Percentiles rank a stretch among this genome's conserved stretches.
Evolutionary conservation across 2,797 vertebrate species (phyloP).

Genomic region (Xenops minutus): DNA sequence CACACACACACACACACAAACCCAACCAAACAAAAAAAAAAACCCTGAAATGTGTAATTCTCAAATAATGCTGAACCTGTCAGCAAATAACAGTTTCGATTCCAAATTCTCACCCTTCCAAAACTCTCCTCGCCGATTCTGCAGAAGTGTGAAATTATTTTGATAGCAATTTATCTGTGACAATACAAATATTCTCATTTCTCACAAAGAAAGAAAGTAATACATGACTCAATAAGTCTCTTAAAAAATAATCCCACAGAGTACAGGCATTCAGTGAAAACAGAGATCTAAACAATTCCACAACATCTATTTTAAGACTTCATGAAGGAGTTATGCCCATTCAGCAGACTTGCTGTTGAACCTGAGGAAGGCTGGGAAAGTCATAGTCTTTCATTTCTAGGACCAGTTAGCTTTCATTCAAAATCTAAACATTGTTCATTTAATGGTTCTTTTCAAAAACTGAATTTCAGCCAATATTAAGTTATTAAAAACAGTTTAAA

Average conservation of each 20-base stretch:
- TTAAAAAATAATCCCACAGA: not conserved
- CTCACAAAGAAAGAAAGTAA: not conserved
- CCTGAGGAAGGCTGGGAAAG: not conserved
- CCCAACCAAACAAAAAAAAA: too few relatives aligned
- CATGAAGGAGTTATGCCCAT: not conserved
- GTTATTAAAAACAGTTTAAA: not conserved
- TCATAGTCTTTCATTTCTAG: not conserved
- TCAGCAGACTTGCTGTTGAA: not conserved
- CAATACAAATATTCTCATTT: conserved; percentile 13
- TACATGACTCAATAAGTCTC: not conserved
- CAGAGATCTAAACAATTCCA: not conserved
- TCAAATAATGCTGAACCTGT: not conserved
- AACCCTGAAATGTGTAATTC: not conserved
- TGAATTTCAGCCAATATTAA: not conserved
- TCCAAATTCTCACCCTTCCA: conserved; percentile 9
- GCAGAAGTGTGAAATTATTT: not conserved
- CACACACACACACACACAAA: too few relatives aligned
- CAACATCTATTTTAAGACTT: not conserved
- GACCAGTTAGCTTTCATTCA: not conserved
- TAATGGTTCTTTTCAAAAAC: not conserved
- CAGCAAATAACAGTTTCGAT: not conserved
- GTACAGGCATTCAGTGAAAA: not conserved
- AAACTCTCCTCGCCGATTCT: not conserved
- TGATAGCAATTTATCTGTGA: conserved; percentile 1
- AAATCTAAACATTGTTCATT: not conserved